phyloP scores from a whole-genome alignment of 35 echinoderm and acorn worm genomes.

The Lytechinus pictus region DNA sequence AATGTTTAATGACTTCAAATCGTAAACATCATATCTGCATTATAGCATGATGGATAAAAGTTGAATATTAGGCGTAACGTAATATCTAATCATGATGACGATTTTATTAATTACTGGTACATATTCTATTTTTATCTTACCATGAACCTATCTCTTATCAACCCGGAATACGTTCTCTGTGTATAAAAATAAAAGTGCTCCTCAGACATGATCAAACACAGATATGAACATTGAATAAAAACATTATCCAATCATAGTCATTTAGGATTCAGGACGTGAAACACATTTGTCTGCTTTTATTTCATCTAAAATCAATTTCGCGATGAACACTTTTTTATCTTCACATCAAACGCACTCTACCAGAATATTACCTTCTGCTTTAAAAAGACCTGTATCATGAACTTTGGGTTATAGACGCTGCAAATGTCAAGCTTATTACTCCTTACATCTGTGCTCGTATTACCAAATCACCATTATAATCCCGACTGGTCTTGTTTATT shows the following conservation, averaged over 20 bases:
- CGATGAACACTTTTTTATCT: not conserved
- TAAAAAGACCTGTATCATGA: not conserved
- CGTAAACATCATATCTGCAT: too few species aligned
- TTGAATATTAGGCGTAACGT: too few species aligned
- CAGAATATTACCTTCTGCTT: not conserved
- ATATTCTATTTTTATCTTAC: not conserved
- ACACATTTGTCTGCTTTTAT: conserved; percentile 3
- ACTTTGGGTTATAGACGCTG: not conserved
- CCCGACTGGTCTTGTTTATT: not conserved
- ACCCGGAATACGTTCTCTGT: too few species aligned
- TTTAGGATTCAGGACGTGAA: not conserved
- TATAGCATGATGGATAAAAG: too few species aligned
- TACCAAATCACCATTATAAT: not conserved
- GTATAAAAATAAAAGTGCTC: too few species aligned
- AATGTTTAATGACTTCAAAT: too few species aligned
- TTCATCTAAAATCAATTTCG: not conserved
- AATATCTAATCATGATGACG: not conserved
- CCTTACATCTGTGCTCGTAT: not conserved
- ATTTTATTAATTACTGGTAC: not conserved
- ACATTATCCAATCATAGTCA: not conserved
- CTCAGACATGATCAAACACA: not conserved
- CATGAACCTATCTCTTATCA: not conserved
- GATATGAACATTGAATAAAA: not conserved
- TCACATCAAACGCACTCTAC: not conserved
- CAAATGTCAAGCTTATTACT: conserved; percentile 14